Evolutionary conservation across 2,113 vertebrate genomes (phyloP).

Genomic region (Salvelinus alpinus): DNA sequence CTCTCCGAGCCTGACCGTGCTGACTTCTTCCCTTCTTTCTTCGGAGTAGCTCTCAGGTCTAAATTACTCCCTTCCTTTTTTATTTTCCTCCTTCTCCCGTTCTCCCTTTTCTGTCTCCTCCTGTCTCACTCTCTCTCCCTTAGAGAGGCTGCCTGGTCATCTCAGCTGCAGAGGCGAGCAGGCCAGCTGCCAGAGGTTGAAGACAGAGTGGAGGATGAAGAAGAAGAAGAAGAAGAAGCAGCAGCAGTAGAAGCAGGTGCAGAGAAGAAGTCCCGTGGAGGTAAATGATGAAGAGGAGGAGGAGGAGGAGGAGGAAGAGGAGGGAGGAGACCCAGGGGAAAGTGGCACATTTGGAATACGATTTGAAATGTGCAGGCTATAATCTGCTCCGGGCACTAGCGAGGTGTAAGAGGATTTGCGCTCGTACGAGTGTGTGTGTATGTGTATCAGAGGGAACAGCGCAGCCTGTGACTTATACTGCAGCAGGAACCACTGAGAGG

Average conservation of each 20-base stretch:
- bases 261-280: constrained; percentile 55
- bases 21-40: constrained; percentile 39
- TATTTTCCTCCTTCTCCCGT: constrained; percentile 28
- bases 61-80: constrained; percentile 34
- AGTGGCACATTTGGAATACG: constrained; percentile 75
- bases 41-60: constrained; percentile 30
- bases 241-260: constrained; percentile 50
- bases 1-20: constrained; percentile 56
- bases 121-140: constrained; percentile 29
- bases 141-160: constrained; percentile 68
- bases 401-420: constrained; percentile 87
- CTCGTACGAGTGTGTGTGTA: constrained; percentile 60
- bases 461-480: constrained; percentile 89
- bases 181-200: constrained; percentile 61
- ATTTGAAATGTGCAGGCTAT: constrained; percentile 71
- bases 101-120: constrained; percentile 1
- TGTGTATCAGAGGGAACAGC: constrained; percentile 65
- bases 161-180: constrained; percentile 64
- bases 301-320: constrained; percentile 34
- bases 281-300: neutral
- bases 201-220: constrained; percentile 36
- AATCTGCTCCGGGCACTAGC: constrained; percentile 83
- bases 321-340: constrained; percentile 52
- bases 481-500: constrained; percentile 81
- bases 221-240: constrained; percentile 21